These are phyloP conservation scores for Drosophila ananassae DNA, from an alignment of 1,140 invertebrate species.

Conservation along the genomic window DNA sequence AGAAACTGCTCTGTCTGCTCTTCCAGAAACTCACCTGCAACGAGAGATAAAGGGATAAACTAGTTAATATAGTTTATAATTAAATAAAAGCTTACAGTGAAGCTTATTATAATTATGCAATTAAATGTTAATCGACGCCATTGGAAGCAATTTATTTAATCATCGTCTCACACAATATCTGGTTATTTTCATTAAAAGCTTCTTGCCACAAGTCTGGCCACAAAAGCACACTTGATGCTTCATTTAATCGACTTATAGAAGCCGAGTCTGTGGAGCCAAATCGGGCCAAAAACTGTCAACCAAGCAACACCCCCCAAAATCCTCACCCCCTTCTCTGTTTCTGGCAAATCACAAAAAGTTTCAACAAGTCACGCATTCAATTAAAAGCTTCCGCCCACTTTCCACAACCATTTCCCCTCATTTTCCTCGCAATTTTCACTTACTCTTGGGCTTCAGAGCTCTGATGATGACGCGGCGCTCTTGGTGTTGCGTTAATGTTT, in stretches of 20 bases:
- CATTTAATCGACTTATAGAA: slow-evolving; percentile 63
- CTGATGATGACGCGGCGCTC: slow-evolving; percentile 3
- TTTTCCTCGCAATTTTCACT: not conserved
- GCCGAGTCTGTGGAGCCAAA: slow-evolving; percentile 8
- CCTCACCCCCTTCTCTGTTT: slow-evolving; percentile 5
- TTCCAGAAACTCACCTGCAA: slow-evolving; percentile 40
- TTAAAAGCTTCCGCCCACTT: slow-evolving; percentile 54
- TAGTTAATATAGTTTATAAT: slow-evolving; percentile 24
- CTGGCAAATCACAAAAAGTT: slow-evolving; percentile 73
- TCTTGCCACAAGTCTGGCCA: slow-evolving; percentile 2
- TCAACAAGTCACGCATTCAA: slow-evolving; percentile 79
- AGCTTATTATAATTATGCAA: slow-evolving; percentile 41
- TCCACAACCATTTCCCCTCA: not conserved
- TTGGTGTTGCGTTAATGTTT: slow-evolving; percentile 56
- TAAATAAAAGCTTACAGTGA: not conserved
- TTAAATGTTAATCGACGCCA: slow-evolving; percentile 67
- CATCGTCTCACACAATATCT: slow-evolving; percentile 3
- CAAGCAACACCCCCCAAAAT: slow-evolving; percentile 24
- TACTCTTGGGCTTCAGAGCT: not conserved
- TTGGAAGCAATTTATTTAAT: slow-evolving; percentile 60
- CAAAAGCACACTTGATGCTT: slow-evolving; percentile 47
- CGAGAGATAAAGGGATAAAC: slow-evolving; percentile 5
- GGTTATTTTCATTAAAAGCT: slow-evolving; percentile 48
- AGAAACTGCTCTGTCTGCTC: too few species aligned
- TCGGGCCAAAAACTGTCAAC: slow-evolving; percentile 46